Evolutionary conservation across 2,113 vertebrate genomes (phyloP).

Genomic region (Pseudonaja textilis): DNA sequence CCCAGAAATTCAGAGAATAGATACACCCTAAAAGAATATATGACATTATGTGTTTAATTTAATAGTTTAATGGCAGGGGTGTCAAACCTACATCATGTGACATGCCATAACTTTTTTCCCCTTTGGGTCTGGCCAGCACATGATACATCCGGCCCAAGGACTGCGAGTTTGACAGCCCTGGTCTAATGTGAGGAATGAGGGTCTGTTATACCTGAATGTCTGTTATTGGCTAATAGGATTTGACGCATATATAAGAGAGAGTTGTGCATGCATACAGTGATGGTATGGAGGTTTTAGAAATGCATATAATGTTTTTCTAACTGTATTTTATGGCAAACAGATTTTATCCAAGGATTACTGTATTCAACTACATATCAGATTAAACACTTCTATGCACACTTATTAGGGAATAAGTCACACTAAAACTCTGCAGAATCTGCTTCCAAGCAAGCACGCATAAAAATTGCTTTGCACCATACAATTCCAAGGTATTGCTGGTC

Average conservation of each 20-base stretch:
- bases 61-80: background rate
- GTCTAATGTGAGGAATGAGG: background rate
- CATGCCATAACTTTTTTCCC: no score
- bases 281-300: background rate
- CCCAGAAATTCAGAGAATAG: conserved; percentile 5
- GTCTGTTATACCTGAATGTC: background rate
- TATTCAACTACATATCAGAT: background rate
- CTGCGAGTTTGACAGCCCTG: no score
- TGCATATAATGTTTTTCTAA: background rate
- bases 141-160: no score
- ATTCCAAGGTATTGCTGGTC: background rate
- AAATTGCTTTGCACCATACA: background rate
- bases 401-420: background rate
- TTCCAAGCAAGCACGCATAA: background rate
- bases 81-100: no score
- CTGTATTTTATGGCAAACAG: background rate
- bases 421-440: background rate
- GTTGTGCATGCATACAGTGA: background rate
- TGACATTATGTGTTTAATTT: background rate
- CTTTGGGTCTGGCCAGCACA: no score
- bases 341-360: background rate
- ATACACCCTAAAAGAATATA: conserved; percentile 14
- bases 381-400: background rate
- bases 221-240: background rate
- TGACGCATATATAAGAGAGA: background rate